Conservation (phyloP, 2,888 invertebrate species). For the Drosophila leonis region DNA sequence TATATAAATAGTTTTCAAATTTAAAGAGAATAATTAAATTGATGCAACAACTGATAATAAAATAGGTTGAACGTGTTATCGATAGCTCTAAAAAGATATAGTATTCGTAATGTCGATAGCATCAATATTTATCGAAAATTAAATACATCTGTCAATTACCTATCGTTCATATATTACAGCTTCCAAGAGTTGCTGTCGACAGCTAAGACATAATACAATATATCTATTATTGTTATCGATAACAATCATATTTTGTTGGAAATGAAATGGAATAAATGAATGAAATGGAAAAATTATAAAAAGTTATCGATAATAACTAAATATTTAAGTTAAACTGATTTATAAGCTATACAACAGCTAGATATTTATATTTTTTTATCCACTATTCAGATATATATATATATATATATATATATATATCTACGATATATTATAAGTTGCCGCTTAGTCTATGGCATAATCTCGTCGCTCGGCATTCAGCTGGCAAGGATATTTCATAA, state of each 20-base stretch:
- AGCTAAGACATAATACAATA: neutral
- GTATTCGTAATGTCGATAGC: no score
- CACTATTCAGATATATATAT: neutral
- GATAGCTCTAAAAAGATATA: no score
- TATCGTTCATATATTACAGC: neutral
- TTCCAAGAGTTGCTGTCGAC: neutral
- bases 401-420: neutral
- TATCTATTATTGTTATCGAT: no score
- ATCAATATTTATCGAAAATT: neutral
- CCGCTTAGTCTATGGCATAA: neutral
- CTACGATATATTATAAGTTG: neutral
- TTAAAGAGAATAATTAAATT: neutral
- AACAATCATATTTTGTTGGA: no score
- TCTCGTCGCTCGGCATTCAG: neutral
- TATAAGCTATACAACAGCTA: neutral
- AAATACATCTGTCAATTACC: neutral
- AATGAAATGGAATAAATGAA: no score
- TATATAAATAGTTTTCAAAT: no score
- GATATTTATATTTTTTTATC: neutral
- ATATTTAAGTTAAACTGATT: neutral
- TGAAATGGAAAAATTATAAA: no score
- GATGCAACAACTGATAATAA: neutral
- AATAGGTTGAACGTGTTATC: neutral
- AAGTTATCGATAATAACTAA: neutral
- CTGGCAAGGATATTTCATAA: neutral